These are phyloP conservation scores for Silurus aristotelis DNA, from an alignment of 2,797 vertebrate species.

Conservation along the genomic window DNA sequence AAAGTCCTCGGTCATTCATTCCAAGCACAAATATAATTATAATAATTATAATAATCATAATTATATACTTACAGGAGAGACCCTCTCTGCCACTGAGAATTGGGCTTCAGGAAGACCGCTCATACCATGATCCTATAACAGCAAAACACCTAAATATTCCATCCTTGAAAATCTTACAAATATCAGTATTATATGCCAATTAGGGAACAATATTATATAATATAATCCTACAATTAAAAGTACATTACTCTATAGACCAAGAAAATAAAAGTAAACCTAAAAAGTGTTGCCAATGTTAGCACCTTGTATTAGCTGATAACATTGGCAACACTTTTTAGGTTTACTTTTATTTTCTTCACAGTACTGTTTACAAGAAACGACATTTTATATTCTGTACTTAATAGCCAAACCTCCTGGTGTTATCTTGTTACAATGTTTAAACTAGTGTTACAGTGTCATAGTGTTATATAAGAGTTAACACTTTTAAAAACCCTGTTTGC, in stretches of 20 bases:
- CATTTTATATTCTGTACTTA: not conserved
- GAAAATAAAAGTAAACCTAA: not conserved
- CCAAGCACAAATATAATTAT: not conserved
- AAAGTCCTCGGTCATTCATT: not conserved
- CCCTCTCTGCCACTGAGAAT: constrained; percentile 71
- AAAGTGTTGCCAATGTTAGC: not conserved
- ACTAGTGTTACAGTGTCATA: not conserved
- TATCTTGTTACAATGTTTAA: not conserved
- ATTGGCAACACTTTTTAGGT: not conserved
- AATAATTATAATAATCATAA: too few relatives aligned
- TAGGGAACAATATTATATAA: too few relatives aligned
- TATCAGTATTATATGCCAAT: not conserved
- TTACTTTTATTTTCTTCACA: not conserved
- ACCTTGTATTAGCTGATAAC: too few relatives aligned
- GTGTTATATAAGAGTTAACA: not conserved
- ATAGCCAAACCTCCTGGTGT: not conserved
- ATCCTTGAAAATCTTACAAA: not conserved
- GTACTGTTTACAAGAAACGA: not conserved
- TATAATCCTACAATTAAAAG: not conserved
- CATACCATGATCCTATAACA: constrained; percentile 74
- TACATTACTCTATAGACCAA: not conserved
- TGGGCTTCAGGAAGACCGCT: constrained; percentile 69
- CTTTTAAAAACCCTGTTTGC: not conserved
- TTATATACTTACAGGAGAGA: constrained; percentile 76
- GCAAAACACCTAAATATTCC: not conserved